Evolutionary conservation across 1,140 invertebrate species (phyloP), one percentile per base, ranked within the genome.

Genomic region (Acromyrmex charruanus): DNA sequence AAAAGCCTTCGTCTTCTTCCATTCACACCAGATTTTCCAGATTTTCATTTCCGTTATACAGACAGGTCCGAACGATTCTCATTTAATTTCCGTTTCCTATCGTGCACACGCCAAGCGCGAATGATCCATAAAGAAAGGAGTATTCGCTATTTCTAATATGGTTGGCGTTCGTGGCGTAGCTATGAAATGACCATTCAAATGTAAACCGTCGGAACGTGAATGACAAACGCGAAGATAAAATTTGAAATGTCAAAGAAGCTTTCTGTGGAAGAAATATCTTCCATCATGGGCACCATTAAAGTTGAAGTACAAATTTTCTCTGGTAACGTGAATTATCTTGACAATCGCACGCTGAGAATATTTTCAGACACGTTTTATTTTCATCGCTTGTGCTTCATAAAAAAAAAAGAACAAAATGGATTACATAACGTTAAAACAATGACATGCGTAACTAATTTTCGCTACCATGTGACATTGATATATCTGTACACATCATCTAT

Each of bases 61-160:
- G 68, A 88, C 86, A 77, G 80, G 65, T 87, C 85, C 72, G 81
- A 87, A 74, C 85, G 90, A 91, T 93, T 87, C 88, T 91, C 87
- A 89, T 87, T 93, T 91, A 91, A 91, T 92, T 91, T 92, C 90
- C 91, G 90, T 84, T 92, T 77, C 85, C 89, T 87, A 68, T 61
- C 80, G 65, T 31, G 65, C 63, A 58, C 77, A 86, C 18, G 77
- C 49, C 55, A 58, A 28, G n/a, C 49, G 39, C 53, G 55, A 71
- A 35, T 59, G 80, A 82, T 82, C n/a, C 69, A 14, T 84, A 84
- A 84, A 84, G 39, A 84, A 75, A 84, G 5, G 25, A 51, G 39
- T 39, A 63, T 61, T 35, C 12, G 44, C 21, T 81, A 28, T 84
- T 84, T 74, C 80, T 84, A 84, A 84, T 84, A 75, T 61, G 58